Conservation (phyloP, 2,797 vertebrate species). For the Tragelaphus eurycerus region DNA sequence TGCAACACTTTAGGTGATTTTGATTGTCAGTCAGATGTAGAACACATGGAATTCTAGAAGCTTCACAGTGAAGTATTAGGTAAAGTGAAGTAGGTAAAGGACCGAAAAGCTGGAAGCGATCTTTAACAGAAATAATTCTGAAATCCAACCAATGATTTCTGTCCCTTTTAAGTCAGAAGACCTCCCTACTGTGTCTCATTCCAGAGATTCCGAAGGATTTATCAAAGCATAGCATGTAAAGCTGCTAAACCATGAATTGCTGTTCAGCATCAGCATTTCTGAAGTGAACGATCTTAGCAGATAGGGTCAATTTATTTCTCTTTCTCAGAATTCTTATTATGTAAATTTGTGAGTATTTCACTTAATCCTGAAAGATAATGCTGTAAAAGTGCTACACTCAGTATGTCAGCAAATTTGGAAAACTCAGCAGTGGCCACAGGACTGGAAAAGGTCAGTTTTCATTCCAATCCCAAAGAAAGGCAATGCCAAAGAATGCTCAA, state of each 20-base stretch:
- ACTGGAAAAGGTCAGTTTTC: too few species aligned
- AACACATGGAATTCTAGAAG: background rate
- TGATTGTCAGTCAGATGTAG: background rate
- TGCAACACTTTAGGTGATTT: background rate
- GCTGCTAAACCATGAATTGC: background rate
- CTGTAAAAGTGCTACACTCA: too few species aligned
- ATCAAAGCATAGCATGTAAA: background rate
- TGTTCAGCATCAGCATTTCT: background rate
- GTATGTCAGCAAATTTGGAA: too few species aligned
- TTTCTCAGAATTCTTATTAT: background rate
- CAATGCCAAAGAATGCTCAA: too few species aligned
- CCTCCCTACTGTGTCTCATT: background rate
- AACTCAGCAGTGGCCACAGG: too few species aligned
- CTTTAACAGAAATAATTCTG: background rate
- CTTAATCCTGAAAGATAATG: too few species aligned
- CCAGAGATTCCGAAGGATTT: background rate
- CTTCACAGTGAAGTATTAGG: background rate
- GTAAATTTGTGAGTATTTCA: background rate
- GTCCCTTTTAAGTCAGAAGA: background rate
- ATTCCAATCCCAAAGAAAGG: too few species aligned
- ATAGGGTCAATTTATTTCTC: background rate
- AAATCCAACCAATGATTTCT: background rate
- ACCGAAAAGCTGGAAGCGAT: background rate
- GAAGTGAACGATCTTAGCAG: background rate
- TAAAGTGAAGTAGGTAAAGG: background rate